Evolutionary conservation across 2,888 invertebrate genomes (phyloP).

Genomic region (Eristalinus sepulchralis): DNA sequence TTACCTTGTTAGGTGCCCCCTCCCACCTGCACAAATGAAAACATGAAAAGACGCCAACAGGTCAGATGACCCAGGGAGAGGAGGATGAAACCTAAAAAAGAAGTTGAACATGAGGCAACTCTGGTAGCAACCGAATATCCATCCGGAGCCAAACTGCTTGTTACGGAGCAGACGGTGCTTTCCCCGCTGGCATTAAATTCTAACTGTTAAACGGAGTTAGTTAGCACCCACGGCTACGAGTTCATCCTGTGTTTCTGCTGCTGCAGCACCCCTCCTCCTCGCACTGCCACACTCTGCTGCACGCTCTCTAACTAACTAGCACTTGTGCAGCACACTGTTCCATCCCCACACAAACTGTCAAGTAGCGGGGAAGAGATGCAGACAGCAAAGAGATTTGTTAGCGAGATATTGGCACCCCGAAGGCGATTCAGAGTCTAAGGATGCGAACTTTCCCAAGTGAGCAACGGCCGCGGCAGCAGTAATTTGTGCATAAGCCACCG

Average conservation of each 20-base stretch:
- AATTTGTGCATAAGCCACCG: slow-evolving; percentile 47
- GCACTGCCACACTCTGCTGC: not conserved
- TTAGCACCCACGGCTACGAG: slow-evolving; percentile 70
- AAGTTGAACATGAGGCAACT: slow-evolving; percentile 35
- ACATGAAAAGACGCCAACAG: slow-evolving; percentile 6
- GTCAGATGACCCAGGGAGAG: slow-evolving; percentile 3
- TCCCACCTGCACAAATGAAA: slow-evolving; percentile 1
- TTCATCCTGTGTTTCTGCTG: slow-evolving; percentile 42
- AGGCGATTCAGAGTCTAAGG: slow-evolving; percentile 24
- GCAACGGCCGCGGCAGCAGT: slow-evolving; percentile 17
- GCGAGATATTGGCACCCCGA: slow-evolving; percentile 49
- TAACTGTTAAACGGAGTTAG: slow-evolving; percentile 70
- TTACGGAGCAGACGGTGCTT: slow-evolving; percentile 1
- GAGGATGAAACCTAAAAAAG: slow-evolving; percentile 36
- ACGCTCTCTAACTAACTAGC: not conserved
- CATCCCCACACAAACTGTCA: slow-evolving; percentile 27
- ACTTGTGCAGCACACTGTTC: not conserved
- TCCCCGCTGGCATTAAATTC: slow-evolving; percentile 64
- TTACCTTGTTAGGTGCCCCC: slow-evolving; percentile 43
- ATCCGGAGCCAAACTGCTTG: slow-evolving; percentile 29
- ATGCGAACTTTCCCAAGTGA: slow-evolving; percentile 41
- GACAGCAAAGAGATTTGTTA: slow-evolving; percentile 28
- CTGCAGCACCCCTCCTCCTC: not conserved
- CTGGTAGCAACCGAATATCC: slow-evolving; percentile 35
- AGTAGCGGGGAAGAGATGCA: not conserved